Evolutionary conservation across 2,888 invertebrate genomes (phyloP).

Genomic region (Drymonia ruficornis): DNA sequence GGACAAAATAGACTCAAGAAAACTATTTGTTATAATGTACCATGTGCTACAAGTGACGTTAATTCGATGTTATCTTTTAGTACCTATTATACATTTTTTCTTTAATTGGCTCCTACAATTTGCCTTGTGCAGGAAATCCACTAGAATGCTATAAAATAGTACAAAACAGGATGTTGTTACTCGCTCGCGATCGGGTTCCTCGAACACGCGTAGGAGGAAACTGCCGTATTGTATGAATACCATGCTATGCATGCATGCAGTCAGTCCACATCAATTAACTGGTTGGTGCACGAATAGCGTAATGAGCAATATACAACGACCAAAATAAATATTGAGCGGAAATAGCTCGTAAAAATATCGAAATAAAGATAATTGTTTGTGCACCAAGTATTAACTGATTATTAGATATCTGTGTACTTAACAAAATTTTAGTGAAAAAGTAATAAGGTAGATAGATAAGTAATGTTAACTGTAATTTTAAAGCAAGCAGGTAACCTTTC

Average conservation of each 20-base stretch:
- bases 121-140: neutral
- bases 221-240: neutral
- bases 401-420: too few species aligned
- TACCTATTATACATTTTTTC: neutral
- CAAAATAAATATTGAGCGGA: neutral
- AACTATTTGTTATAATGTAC: too few species aligned
- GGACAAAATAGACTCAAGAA: too few species aligned
- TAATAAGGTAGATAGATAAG: too few species aligned
- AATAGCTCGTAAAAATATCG: neutral
- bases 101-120: neutral
- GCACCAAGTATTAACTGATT: too few species aligned
- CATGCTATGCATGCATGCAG: too few species aligned
- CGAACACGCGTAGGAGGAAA: conserved; percentile 3
- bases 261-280: neutral
- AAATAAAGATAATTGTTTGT: too few species aligned
- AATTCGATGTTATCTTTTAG: too few species aligned
- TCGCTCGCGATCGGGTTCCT: conserved; percentile 10
- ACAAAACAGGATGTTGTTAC: conserved; percentile 10
- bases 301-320: neutral
- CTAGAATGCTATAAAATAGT: conserved; percentile 8
- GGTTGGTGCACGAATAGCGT: neutral
- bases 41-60: too few species aligned
- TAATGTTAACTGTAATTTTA: too few species aligned
- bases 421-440: too few species aligned
- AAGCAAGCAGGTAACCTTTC: too few species aligned